Evolutionary conservation across 1,140 invertebrate species (phyloP), one percentile per base, ranked within the genome.

Genomic region (Drosophila sturtevanti): DNA sequence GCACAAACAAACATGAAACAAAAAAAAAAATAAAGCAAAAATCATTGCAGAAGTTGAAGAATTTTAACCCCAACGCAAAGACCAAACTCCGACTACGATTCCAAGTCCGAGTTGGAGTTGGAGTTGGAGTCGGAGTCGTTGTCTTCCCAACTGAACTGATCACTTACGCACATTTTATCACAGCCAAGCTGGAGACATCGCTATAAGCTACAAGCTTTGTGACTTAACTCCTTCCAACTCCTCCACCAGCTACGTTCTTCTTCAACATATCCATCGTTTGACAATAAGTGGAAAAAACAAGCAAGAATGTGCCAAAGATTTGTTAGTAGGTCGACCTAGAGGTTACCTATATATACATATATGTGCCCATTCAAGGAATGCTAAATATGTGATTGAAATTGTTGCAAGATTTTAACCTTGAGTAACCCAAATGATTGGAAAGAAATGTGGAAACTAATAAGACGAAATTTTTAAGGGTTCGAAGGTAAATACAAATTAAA

Each of bases 131-230:
- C 63, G 3, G n/a, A 59, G 62, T 76, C 62, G 63, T 59, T 67
- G 63, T 77, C 79, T 64, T 77, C 69, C 48, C 41, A 48, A 48
- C 41, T 16, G 41, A 65, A 79, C 79, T 82, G 79, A 82, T 82
- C 79, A 82, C 79, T 82, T 82, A 82, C 79, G 84, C 84, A 87
- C 84, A 87, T 87, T 87, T 87, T 87, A 87, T 87, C 84, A 87
- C 84, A 87, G 84, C 84, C 84, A 87, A 44, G 63, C 79, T 87
- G 84, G 84, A 82, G 79, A 82, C 79, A 75, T 81, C 76, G 77
- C 68, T 38, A 31, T 7, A 34, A 59, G 73, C 74, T 56, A 56
- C 54, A 56, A 54, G 31, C 41, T 14, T 54, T 51, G 52, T 51
- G 38, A 24, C 18, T 35, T 52, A 41, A 21, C 27, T 56, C 34